These are phyloP conservation scores for Sycophila texana DNA, from an alignment of 2,888 invertebrate species.

Conservation along the genomic window DNA sequence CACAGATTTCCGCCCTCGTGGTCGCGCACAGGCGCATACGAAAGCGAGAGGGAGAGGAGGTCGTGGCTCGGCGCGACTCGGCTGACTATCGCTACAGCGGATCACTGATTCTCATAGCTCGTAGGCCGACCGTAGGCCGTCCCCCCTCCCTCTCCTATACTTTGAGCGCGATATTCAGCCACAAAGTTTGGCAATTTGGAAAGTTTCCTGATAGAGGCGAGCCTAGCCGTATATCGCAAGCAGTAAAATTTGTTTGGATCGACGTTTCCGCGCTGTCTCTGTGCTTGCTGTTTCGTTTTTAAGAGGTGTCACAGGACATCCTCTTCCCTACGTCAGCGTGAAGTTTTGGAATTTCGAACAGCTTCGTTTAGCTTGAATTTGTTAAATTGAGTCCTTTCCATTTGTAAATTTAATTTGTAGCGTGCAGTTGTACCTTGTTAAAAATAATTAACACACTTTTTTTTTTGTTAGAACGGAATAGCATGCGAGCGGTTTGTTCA, in stretches of 20 bases:
- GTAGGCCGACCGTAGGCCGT: background rate
- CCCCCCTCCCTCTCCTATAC: background rate
- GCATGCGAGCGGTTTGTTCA: no score
- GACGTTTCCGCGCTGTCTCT: constrained; percentile 6
- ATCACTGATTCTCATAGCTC: constrained; percentile 39
- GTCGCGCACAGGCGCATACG: background rate
- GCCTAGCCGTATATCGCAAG: constrained; percentile 2
- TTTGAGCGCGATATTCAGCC: constrained; percentile 10
- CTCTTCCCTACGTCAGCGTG: background rate
- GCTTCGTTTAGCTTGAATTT: background rate
- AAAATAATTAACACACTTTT: no score
- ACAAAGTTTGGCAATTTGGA: constrained; percentile 44
- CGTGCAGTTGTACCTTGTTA: no score
- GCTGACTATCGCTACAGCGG: constrained; percentile 33
- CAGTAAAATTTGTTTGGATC: constrained; percentile 41
- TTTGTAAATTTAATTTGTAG: no score
- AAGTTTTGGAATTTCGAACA: no score
- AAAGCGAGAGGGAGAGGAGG: background rate
- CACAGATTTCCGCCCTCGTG: constrained; percentile 30
- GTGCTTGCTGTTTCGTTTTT: no score
- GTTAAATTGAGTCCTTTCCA: no score
- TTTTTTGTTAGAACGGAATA: no score
- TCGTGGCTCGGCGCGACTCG: background rate
- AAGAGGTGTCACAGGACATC: background rate
- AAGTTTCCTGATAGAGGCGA: constrained; percentile 20